phyloP scores from a whole-genome alignment of 2,113 vertebrate genomes.

The Thalassoma bifasciatum region DNA sequence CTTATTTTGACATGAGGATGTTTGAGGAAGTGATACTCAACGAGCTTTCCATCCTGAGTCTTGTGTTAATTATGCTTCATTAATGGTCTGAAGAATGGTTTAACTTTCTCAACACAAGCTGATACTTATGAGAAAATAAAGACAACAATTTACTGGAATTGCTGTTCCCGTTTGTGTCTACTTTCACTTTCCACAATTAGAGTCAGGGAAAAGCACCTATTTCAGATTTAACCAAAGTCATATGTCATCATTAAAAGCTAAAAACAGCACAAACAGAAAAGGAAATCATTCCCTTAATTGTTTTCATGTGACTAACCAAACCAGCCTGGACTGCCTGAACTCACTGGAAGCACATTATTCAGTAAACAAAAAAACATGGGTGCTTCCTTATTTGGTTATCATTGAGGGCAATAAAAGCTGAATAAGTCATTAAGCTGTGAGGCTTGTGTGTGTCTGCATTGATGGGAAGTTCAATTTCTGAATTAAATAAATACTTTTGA shows the following conservation, averaged over 20 bases:
- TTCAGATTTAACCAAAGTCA: constrained; percentile 11
- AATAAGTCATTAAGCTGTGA: background rate
- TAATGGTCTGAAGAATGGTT: too few relatives aligned
- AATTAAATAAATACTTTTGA: background rate
- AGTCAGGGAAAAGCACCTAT: background rate
- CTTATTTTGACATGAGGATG: too few relatives aligned
- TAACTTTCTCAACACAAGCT: background rate
- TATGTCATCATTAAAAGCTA: constrained; percentile 5
- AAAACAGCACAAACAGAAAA: constrained; percentile 9
- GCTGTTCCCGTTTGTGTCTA: background rate
- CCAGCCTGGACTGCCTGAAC: background rate
- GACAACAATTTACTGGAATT: background rate
- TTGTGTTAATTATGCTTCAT: too few relatives aligned
- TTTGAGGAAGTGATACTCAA: too few relatives aligned
- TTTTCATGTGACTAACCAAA: constrained; percentile 34
- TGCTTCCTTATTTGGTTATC: background rate
- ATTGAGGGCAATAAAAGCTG: background rate
- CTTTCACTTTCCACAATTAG: constrained; percentile 1
- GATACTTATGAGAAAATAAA: constrained; percentile 3
- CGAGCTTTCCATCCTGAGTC: too few relatives aligned
- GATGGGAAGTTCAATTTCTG: background rate
- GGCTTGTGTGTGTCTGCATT: background rate
- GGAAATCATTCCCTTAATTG: constrained; percentile 12
- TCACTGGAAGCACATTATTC: background rate
- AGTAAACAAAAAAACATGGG: background rate